Evolutionary conservation across 2,797 vertebrate species (phyloP), one percentile per base, ranked within the genome.

Genomic region (Nyctalus aviator): DNA sequence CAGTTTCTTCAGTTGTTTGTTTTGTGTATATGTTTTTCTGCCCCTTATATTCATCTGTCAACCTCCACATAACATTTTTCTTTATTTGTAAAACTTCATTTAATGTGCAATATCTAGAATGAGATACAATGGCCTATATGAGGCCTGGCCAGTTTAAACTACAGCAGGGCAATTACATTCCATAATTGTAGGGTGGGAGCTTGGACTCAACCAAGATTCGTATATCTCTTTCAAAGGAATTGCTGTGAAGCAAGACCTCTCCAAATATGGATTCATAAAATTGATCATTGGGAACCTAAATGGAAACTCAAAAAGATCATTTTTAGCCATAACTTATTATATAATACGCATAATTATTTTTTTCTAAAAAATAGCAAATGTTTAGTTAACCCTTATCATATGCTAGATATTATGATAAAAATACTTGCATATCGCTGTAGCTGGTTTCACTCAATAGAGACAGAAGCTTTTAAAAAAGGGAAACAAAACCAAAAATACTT

Each of bases 281-380:
- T 25, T 20, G 72, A 66, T 69, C 41, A 21, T 30, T 41, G 18
- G 71, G 32, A 78, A 25, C 21, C 27, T 57, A 81, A 81, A 64
- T 76, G 59, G 57, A 66, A 57, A 83, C 14, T 64, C 44, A 75
- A 15, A 68, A 69, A 55, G 57, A 77, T 64, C 2, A 35, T 71
- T 59, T 62, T 85, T 37, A 62, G 9, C 46, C 10, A 20, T 44
- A 18, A 79, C 50, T 72, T 53, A 62, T 44, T 89, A 37, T 62
- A 59, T 27, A 44, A 4, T 85, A 59, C n/a, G 11, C 30, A 30
- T 68, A 84, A 32, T 72, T 85, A 25, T 59, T n/a, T 92, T 77
- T 84, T 91, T 73, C 21, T 82, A 69, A 88, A 89, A 85, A 68
- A 75, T 72, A 64, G 27, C n/a, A 78, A 66, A 35, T 17, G 7